Evolutionary conservation across 2,888 invertebrate species (phyloP), one percentile per base, ranked within the genome.

Genomic region (Lasioglossum zephyrum): DNA sequence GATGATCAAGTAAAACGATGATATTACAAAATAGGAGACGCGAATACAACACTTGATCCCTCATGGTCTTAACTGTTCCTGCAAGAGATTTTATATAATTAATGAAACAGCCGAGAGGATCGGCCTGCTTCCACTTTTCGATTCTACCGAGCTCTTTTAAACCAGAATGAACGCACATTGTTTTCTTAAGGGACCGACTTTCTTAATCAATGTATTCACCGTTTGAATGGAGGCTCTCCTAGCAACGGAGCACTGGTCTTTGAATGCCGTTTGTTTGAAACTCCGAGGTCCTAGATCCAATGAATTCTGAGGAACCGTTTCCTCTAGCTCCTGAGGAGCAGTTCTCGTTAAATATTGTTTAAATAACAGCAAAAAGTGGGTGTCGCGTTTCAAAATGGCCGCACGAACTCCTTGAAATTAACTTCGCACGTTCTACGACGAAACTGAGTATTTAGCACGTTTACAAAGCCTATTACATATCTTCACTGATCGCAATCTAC

Each of bases 281-380:
- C 22, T 44, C 66, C 22, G 66, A 4, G 8, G 22, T 22, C 47
- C 16, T 47, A 8, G 76, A 44, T 77, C 36, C n/a, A 36, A 66
- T 36, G 76, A 77, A 66, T 77, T 66, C 63, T 66, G 47, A 77
- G 31, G 13, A 66, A 66, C 22, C 63, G 31, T 66, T 66, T 66
- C 49, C 72, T 26, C 26, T 26, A 26, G 72, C n/a, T 72, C 44
- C 26, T 16, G 18, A 8, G 44, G 18, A 26, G 72, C 26, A 18
- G 72, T 44, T 47, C 72, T 47, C 44, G 31, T 41, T 26, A 44
- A 26, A 72, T 13, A 72, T 72, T 72, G 26, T 44, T 44, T 44
- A 72, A 44, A 26, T 16, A 39, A n/a, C n/a, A n/a, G 13, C 41
- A 2, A 41, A 70, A 41, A 22, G 41, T 41, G 13, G 41, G 5